phyloP scores from a whole-genome alignment of 2,797 vertebrate species.

The Halcyon badia region DNA sequence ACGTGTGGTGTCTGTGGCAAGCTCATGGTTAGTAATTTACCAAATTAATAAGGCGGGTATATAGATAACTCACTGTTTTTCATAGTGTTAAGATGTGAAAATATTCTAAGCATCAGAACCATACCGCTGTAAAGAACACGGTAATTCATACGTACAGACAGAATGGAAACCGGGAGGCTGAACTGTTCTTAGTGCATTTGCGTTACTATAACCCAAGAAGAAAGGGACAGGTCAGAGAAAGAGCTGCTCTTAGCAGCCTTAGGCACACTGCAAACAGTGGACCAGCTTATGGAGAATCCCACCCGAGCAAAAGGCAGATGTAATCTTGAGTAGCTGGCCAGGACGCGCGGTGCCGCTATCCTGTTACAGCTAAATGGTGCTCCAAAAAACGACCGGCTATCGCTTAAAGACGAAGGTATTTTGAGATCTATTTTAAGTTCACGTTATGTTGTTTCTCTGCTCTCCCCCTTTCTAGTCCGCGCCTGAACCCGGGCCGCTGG shows the following conservation, averaged over 20 bases:
- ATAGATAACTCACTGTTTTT: neutral
- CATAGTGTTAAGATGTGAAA: neutral
- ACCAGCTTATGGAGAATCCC: neutral
- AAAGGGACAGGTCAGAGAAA: neutral
- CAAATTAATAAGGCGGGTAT: neutral
- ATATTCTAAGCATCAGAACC: neutral
- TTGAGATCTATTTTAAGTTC: fast-evolving
- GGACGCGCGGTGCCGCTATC: fast-evolving
- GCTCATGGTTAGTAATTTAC: fast-evolving
- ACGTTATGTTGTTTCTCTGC: fast-evolving
- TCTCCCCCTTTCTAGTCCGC: neutral
- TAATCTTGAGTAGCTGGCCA: neutral
- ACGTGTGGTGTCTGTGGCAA: fast-evolving
- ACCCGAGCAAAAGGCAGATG: fast-evolving
- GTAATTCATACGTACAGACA: fast-evolving
- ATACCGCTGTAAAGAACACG: neutral
- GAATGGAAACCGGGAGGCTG: neutral
- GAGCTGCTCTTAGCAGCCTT: neutral
- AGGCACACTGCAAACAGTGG: fast-evolving
- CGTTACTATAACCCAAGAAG: neutral
- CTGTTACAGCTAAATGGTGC: fast-evolving
- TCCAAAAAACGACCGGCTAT: fast-evolving
- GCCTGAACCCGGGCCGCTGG: no score
- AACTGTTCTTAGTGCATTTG: neutral
- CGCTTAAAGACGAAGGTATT: neutral